Base-by-base conservation (phyloP, 2,797 vertebrate species). In the Melopsittacus undulatus region DNA sequence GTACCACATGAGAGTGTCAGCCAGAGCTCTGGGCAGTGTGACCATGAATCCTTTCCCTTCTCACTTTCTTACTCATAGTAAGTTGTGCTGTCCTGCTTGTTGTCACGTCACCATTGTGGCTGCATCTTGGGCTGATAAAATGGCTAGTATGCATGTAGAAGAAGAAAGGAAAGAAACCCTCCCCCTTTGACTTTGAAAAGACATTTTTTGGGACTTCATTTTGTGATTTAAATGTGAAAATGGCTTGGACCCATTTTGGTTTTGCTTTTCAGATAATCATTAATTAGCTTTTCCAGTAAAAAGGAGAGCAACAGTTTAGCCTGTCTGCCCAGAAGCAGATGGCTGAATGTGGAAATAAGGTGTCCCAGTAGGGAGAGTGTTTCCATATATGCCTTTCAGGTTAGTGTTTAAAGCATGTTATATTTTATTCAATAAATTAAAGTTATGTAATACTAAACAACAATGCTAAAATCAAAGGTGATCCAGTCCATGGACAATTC, bases 321-420 rank as follows among this genome's bases (percentile, higher is more conserved):
- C 80, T 80, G 43, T 89, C 66, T 95, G 83, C 87, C 74, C 46
- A 93, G 89, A 77, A 80, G 85, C 81, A 94, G 86, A 54, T 72
- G 63, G 74, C 81, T 94, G 83, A 75, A 69, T 72, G 91, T 84
- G 86, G 59, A 72, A 86, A 46, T 75, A 64, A 82, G n/a, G 17
- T 22, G 57, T 87, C 83, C 79, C 88, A 30, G 91, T 54, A 76
- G 75, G 73, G 40, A 79, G 3, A 77, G 17, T 46, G 22, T 90
- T 91, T 86, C 77, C 73, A 34, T 80, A 32, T 69, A 57, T 21
- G 40, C 76, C 12, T 86, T 92, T 77, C 77, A 83, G 52, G 69
- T 85, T 95, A 92, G 34, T 73, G 38, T 62, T 83, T 57, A 56
- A 87, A 90, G 74, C 8, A 9, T 24, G 7, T 68, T 36, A 23